Evolutionary conservation across 1,140 invertebrate genomes (phyloP).

Genomic region (Linepithema humile): DNA sequence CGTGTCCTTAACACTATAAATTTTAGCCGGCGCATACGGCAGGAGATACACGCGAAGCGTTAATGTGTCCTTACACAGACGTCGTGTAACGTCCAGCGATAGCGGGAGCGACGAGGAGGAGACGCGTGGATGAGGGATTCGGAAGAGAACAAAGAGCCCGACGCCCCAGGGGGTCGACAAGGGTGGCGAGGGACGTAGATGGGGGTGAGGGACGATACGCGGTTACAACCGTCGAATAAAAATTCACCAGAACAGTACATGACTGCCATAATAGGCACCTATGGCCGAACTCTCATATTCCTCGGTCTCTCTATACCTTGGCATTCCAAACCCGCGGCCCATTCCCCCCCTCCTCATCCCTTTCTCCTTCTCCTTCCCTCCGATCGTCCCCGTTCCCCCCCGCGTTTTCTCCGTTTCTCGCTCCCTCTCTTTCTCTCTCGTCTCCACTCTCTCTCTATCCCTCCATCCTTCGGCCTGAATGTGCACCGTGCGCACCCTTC

Average conservation of each 20-base stretch:
- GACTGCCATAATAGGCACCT: slow-evolving; percentile 70
- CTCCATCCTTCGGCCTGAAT: slow-evolving; percentile 55
- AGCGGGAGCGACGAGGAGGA: slow-evolving; percentile 47
- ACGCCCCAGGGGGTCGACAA: slow-evolving; percentile 66
- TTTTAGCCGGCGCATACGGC: slow-evolving; percentile 19
- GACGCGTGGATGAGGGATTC: slow-evolving; percentile 63
- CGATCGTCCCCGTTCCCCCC: slow-evolving; percentile 7
- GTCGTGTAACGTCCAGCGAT: slow-evolving; percentile 57
- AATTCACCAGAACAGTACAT: slow-evolving; percentile 78
- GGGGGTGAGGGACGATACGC: slow-evolving; percentile 61
- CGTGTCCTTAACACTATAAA: slow-evolving; percentile 30
- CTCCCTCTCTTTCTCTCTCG: slow-evolving; percentile 30
- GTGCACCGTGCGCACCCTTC: slow-evolving; percentile 64
- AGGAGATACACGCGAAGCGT: slow-evolving; percentile 39
- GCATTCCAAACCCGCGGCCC: slow-evolving; percentile 68
- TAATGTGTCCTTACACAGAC: slow-evolving; percentile 58
- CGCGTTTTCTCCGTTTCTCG: slow-evolving; percentile 34
- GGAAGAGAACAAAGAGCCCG: slow-evolving; percentile 78
- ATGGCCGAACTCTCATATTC: slow-evolving; percentile 72
- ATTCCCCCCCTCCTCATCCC: slow-evolving; percentile 60
- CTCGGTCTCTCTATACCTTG: slow-evolving; percentile 71
- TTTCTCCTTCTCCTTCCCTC: slow-evolving; percentile 21
- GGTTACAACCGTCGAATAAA: slow-evolving; percentile 81
- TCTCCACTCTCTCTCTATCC: neutral
- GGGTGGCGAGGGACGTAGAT: slow-evolving; percentile 51